Percentiles rank a stretch among this genome's conserved stretches.
Conservation (phyloP, 2,797 vertebrate genomes). For the Arctocebus calabarensis region DNA sequence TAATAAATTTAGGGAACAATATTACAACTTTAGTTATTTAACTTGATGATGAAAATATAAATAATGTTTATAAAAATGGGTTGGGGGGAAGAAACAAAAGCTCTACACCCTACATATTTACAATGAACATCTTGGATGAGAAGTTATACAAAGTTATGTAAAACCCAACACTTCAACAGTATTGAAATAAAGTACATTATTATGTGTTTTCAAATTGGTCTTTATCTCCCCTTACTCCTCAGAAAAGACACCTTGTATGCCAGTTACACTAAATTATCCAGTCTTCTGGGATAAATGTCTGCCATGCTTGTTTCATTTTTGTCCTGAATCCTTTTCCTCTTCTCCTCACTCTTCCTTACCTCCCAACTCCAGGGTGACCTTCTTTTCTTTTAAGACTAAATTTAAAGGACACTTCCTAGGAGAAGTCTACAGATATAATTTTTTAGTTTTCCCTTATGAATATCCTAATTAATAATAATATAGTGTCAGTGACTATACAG, state of each 20-base stretch:
- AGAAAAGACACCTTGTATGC: background rate
- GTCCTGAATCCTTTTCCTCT: background rate
- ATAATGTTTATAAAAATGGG: background rate
- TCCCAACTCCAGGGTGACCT: background rate
- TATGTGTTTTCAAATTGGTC: background rate
- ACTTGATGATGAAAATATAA: slow-evolving; percentile 69
- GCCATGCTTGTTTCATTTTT: background rate
- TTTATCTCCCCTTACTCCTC: background rate
- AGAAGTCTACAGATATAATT: slow-evolving; percentile 18
- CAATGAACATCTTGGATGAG: background rate
- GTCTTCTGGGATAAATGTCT: background rate
- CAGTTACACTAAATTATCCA: background rate
- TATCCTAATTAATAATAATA: slow-evolving; percentile 31
- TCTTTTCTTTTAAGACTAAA: slow-evolving; percentile 48
- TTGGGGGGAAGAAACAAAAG: background rate
- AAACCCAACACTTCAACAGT: background rate
- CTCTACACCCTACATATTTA: background rate
- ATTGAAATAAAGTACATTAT: background rate
- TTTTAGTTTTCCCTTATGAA: slow-evolving; percentile 40
- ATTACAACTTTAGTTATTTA: slow-evolving; percentile 76
- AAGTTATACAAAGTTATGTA: background rate
- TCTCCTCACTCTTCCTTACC: background rate
- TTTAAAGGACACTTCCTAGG: slow-evolving; percentile 25
- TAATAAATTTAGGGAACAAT: slow-evolving; percentile 86
- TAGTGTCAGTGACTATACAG: background rate